These are phyloP conservation scores for Laspeyria flexula DNA, from an alignment of 2,888 invertebrate genomes.

Conservation along the genomic window DNA sequence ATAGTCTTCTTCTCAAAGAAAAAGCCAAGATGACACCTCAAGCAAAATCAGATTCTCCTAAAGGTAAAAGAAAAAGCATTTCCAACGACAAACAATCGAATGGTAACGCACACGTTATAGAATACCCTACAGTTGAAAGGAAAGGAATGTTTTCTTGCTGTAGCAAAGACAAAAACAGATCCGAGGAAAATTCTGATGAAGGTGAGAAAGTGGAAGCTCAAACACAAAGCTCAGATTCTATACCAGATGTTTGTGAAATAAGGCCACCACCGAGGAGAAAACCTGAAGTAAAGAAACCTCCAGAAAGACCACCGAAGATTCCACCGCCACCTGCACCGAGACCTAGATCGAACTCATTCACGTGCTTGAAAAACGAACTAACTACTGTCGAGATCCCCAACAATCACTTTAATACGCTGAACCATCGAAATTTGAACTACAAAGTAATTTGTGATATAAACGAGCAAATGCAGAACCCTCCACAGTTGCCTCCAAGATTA, in stretches of 20 bases:
- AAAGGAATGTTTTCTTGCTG: slow-evolving; percentile 91
- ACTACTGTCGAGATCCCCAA: slow-evolving; percentile 74
- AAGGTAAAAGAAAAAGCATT: slow-evolving; percentile 77
- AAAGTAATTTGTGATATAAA: slow-evolving; percentile 79
- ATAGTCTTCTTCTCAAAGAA: slow-evolving; percentile 80
- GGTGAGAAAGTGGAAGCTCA: slow-evolving; percentile 67
- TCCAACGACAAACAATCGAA: slow-evolving; percentile 73
- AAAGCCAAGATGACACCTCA: slow-evolving; percentile 68
- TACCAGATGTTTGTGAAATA: slow-evolving; percentile 82
- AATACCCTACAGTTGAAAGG: slow-evolving; percentile 90
- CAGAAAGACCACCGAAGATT: slow-evolving; percentile 89
- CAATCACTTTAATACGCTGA: slow-evolving; percentile 79
- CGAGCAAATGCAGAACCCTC: slow-evolving; percentile 74
- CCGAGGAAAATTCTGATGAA: slow-evolving; percentile 80
- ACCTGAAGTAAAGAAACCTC: slow-evolving; percentile 85
- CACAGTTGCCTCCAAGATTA: slow-evolving; percentile 83
- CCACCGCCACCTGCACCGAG: slow-evolving; percentile 80
- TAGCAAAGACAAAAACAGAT: slow-evolving; percentile 86
- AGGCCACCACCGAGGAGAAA: slow-evolving; percentile 88
- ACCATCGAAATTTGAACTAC: slow-evolving; percentile 77
- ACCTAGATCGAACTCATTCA: slow-evolving; percentile 86
- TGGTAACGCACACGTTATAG: slow-evolving; percentile 86
- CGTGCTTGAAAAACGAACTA: slow-evolving; percentile 75
- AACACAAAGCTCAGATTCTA: slow-evolving; percentile 74
- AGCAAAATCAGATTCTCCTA: slow-evolving; percentile 76